Percentiles rank a stretch among this genome's conserved stretches.
Evolutionary conservation across 2,113 vertebrate species (phyloP).

Genomic region (Calidris pygmaea): DNA sequence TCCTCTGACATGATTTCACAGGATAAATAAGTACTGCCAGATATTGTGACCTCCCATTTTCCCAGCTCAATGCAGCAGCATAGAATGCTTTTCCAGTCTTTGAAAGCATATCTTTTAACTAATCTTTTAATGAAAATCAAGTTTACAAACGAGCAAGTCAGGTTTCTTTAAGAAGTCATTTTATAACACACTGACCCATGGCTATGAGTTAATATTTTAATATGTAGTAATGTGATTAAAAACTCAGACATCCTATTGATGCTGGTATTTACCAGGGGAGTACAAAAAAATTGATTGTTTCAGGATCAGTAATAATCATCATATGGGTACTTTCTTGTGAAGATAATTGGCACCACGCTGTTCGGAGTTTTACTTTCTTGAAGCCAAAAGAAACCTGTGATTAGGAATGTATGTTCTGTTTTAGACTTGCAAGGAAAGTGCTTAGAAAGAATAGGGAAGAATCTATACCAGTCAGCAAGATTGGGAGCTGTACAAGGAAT

Average conservation of each 20-base stretch:
- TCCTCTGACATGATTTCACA: not conserved
- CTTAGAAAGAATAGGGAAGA: not conserved
- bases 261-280: constrained; percentile 52
- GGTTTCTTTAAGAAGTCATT: constrained; percentile 6
- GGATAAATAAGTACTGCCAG: not conserved
- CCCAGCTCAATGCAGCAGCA: not conserved
- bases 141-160: not conserved
- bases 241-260: constrained; percentile 27
- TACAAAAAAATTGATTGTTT: constrained; percentile 55
- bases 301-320: constrained; percentile 47
- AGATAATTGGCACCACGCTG: constrained; percentile 51
- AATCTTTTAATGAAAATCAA: not conserved
- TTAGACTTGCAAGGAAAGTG: constrained; percentile 18
- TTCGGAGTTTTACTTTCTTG: constrained; percentile 39
- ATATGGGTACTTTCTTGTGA: constrained; percentile 16
- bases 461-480: not conserved
- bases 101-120: not conserved
- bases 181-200: constrained; percentile 6
- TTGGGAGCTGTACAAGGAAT: not conserved
- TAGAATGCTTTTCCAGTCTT: not conserved
- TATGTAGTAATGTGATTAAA: constrained; percentile 46
- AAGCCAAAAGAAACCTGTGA: constrained; percentile 28
- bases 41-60: not conserved
- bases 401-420: constrained; percentile 30
- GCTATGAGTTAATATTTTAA: constrained; percentile 51